Evolutionary conservation across 2,888 invertebrate species (phyloP).

Genomic region (Dynastes maya): DNA sequence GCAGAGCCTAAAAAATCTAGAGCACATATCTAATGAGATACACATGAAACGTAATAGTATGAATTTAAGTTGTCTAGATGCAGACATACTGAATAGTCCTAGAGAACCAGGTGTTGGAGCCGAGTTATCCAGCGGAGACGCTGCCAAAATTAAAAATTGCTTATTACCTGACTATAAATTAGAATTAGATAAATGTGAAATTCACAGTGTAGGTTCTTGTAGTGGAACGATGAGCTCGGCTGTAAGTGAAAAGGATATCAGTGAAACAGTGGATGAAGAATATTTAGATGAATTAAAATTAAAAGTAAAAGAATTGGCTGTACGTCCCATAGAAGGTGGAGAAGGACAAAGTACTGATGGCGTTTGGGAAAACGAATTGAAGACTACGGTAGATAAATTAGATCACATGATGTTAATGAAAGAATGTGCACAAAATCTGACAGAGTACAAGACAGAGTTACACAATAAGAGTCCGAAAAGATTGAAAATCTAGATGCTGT

Average conservation of each 20-base stretch:
- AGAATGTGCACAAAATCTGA: constrained; percentile 75
- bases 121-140: constrained; percentile 68
- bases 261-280: constrained; percentile 67
- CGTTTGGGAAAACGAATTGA: constrained; percentile 84
- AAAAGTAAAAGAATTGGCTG: constrained; percentile 81
- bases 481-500: constrained; percentile 11
- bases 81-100: constrained; percentile 73
- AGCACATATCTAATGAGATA: constrained; percentile 94
- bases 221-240: constrained; percentile 72
- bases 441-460: constrained; percentile 59
- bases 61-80: constrained; percentile 58
- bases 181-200: constrained; percentile 76
- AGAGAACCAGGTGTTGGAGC: constrained; percentile 80
- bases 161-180: constrained; percentile 72
- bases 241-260: constrained; percentile 71
- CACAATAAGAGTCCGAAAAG: constrained; percentile 38
- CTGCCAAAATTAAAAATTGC: constrained; percentile 17
- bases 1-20: constrained; percentile 86
- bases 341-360: constrained; percentile 78
- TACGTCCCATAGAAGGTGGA: constrained; percentile 83
- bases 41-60: constrained; percentile 79
- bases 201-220: constrained; percentile 72
- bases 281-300: constrained; percentile 79
- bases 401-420: constrained; percentile 82
- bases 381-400: constrained; percentile 81